Evolutionary conservation across 2,113 vertebrate genomes (phyloP).

Genomic region (Nycticryphes semicollaris): DNA sequence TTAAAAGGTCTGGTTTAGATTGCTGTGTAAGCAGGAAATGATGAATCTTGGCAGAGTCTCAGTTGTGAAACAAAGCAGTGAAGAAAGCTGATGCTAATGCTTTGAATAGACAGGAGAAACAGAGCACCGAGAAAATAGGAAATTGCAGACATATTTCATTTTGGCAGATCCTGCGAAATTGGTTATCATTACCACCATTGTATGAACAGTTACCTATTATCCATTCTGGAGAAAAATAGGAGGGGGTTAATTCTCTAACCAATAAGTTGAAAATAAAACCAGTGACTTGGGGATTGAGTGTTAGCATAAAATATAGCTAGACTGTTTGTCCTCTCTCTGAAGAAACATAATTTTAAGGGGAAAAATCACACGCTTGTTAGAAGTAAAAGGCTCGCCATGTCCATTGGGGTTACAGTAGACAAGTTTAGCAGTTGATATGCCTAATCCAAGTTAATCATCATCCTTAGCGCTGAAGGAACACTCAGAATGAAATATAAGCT

Average conservation of each 20-base stretch:
- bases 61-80: conserved; percentile 42
- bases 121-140: conserved; percentile 26
- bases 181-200: neutral
- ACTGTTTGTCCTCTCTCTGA: neutral
- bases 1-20: conserved; percentile 49
- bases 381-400: neutral
- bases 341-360: neutral
- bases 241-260: neutral
- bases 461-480: neutral
- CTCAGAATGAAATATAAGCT: neutral
- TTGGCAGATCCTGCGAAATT: conserved; percentile 17
- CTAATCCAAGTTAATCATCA: neutral
- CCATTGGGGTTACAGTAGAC: neutral
- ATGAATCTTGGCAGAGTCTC: conserved; percentile 58
- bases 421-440: neutral
- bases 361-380: neutral
- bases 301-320: neutral
- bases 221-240: neutral
- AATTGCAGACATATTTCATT: conserved; percentile 60
- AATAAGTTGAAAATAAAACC: neutral
- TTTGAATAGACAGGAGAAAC: conserved; percentile 42
- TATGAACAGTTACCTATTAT: conserved; percentile 13
- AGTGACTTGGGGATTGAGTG: neutral
- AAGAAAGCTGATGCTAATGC: conserved; percentile 52
- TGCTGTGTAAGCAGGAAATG: conserved; percentile 63